Evolutionary conservation across 2,113 vertebrate genomes (phyloP), one percentile per base, ranked within the genome.

Genomic region (Chelonoidis abingdonii): DNA sequence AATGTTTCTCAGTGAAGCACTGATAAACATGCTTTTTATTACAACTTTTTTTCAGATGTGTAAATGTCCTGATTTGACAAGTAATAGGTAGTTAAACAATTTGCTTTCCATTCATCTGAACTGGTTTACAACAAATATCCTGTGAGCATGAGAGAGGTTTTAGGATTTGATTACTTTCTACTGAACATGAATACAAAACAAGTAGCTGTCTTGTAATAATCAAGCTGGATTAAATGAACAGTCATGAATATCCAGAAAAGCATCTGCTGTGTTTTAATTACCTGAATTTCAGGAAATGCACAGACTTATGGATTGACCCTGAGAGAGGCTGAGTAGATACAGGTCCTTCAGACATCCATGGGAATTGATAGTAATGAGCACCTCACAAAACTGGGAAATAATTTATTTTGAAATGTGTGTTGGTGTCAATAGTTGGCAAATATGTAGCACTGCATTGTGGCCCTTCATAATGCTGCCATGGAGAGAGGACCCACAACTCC

Each of bases 31-130:
- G 6, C 53, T 53, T 53, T 72, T 84, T 84, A 57, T 49, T 92
- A 25, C 65, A 80, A 53, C 54, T 94, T 93, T 78, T 88, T 80
- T 24, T 4, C 38, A 59, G 0, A 5, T 95, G 54, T 84, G 54
- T 84, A 69, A n/a, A 44, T 93, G 25, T 86, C 14, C n/a, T 38
- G 41, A 86, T 21, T 54, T 92, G 56, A 91, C 92, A 93, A 59
- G 41, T 91, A 94, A 80, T 2, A 84, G 19, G 24, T 83, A 96
- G 17, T 72, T 85, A 76, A 94, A 94, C 88, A 8, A 95, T 91
- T 95, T 95, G 62, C 88, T 94, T 44, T 86, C 75, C 52, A 90
- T 92, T 56, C 84, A 90, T 94, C 95, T 89, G 94, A 95, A 94
- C 92, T 95, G 80, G 89, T 87, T 96, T 93, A 38, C 72, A 93